Evolutionary conservation across 2,797 vertebrate genomes (phyloP).

Genomic region (Chaetodon trifasciatus): DNA sequence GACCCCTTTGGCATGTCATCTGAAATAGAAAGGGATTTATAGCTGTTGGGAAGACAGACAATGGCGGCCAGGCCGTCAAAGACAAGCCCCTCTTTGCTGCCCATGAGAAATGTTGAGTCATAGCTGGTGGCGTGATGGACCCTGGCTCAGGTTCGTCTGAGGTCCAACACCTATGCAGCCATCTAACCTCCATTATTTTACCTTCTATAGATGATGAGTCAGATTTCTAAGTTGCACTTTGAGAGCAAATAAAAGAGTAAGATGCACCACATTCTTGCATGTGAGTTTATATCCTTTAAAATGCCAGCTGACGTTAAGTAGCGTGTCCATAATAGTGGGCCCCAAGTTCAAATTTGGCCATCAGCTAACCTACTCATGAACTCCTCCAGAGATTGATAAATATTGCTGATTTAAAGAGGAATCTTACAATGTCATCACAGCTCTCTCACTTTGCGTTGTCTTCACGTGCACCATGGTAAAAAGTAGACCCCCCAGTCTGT

Average conservation of each 20-base stretch:
- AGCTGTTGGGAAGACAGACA: conserved; percentile 74
- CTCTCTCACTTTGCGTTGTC: neutral
- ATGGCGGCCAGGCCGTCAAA: conserved; percentile 64
- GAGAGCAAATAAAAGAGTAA: neutral
- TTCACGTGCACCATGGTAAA: neutral
- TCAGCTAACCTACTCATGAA: neutral
- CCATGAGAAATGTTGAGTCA: conserved; percentile 70
- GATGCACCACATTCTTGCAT: neutral
- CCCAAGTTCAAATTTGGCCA: conserved; percentile 32
- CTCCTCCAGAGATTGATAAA: neutral
- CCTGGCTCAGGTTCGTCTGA: conserved; percentile 32
- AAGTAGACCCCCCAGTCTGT: neutral
- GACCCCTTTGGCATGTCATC: conserved; percentile 85
- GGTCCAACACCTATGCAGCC: conserved; percentile 35
- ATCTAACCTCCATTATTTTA: neutral
- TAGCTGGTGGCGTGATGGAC: neutral
- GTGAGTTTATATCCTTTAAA: neutral
- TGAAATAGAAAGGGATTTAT: conserved; percentile 85
- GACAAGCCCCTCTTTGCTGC: conserved; percentile 62
- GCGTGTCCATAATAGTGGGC: neutral
- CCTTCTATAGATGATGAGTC: neutral
- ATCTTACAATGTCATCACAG: conserved; percentile 30
- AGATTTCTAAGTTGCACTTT: neutral
- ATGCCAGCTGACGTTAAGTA: neutral
- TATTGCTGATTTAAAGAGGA: conserved; percentile 21